Evolutionary conservation across 1,140 invertebrate species (phyloP).

Genomic region (Oscheius sp.): DNA sequence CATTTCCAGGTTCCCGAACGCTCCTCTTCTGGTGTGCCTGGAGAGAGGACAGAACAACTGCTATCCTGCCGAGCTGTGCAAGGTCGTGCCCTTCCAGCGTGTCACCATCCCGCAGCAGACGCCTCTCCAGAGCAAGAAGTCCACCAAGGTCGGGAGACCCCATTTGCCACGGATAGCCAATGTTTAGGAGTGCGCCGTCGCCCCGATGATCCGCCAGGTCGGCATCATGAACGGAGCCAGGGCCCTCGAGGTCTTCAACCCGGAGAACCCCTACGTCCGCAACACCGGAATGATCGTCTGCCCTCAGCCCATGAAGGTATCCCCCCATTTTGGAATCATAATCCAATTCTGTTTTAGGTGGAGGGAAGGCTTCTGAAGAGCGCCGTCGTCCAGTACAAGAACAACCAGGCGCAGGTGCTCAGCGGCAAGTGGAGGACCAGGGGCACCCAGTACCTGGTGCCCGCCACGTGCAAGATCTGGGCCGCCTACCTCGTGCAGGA

Average conservation of each 20-base stretch:
- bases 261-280: neutral
- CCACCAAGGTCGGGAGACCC: neutral
- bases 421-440: neutral
- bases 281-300: neutral
- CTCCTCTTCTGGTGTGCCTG: neutral
- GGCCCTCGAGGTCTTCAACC: neutral
- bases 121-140: neutral
- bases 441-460: neutral
- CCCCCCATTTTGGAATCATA: neutral
- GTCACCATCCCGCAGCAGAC: constrained; percentile 2
- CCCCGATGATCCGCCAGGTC: neutral
- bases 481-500: neutral
- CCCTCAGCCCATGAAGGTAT: neutral
- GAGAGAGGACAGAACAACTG: neutral
- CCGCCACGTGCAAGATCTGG: neutral
- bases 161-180: neutral
- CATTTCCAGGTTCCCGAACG: neutral
- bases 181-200: neutral
- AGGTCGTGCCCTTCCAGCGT: neutral
- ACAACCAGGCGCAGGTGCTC: neutral
- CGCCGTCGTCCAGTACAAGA: neutral
- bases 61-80: neutral
- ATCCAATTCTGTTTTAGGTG: neutral
- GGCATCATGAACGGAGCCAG: neutral
- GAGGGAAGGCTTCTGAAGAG: neutral